These are phyloP conservation scores for Meteorus cinctellus DNA, from an alignment of 2,888 invertebrate genomes.

Conservation along the genomic window DNA sequence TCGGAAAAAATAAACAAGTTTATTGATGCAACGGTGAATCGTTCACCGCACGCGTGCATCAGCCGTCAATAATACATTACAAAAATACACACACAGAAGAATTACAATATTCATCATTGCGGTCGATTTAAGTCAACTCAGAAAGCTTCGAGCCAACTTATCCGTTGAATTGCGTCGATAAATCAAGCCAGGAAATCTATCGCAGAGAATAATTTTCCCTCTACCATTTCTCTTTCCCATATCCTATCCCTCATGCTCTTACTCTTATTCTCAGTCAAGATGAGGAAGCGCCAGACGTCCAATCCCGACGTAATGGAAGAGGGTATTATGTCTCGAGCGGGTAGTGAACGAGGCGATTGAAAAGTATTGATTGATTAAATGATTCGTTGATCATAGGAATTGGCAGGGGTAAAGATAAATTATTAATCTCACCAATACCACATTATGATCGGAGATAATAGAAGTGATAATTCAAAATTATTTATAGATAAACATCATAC, in stretches of 20 bases:
- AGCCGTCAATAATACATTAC: constrained; percentile 49
- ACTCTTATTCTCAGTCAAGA: constrained; percentile 33
- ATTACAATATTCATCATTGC: constrained; percentile 65
- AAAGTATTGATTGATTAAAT: constrained; percentile 37
- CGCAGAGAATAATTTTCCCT: constrained; percentile 57
- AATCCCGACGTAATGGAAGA: constrained; percentile 52
- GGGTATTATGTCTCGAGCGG: constrained; percentile 47
- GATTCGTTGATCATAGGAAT: constrained; percentile 37
- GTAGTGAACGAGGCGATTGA: constrained; percentile 30
- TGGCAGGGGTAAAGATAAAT: constrained; percentile 23
- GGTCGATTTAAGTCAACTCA: constrained; percentile 52
- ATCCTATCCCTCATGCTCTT: constrained; percentile 31
- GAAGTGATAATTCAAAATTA: constrained; percentile 1
- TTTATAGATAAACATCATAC: not conserved
- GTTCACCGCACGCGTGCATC: not conserved
- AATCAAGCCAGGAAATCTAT: constrained; percentile 66
- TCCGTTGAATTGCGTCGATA: constrained; percentile 61
- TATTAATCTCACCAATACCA: constrained; percentile 8
- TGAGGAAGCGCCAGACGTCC: constrained; percentile 54
- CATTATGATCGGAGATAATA: constrained; percentile 1
- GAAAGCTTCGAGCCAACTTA: constrained; percentile 44
- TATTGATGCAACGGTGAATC: constrained; percentile 5
- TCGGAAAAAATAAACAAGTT: not conserved
- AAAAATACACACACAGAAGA: constrained; percentile 52
- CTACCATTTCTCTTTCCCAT: constrained; percentile 7